Conservation (phyloP, 37 sponge, comb jelly and placozoan genomes). For the Halisarca cf. caerulea region DNA sequence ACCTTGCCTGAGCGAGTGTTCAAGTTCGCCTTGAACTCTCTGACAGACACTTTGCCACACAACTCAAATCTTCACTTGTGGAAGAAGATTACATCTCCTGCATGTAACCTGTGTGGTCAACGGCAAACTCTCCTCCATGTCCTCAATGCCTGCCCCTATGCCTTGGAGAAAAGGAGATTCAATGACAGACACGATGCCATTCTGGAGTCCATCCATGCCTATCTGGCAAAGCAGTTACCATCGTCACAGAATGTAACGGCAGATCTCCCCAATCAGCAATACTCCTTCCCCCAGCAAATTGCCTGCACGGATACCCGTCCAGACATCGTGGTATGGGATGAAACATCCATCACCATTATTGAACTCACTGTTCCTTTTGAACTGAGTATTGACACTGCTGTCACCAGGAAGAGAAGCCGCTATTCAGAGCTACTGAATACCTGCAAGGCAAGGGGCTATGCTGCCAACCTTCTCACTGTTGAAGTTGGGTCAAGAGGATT, state of each 20-base stretch:
- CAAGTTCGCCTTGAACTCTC: conserved; percentile 29
- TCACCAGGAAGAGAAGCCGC: not conserved
- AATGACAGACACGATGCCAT: not conserved
- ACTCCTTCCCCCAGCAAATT: conserved; percentile 5
- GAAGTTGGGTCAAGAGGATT: conserved; percentile 30
- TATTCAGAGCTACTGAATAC: not conserved
- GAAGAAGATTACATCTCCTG: conserved; percentile 7
- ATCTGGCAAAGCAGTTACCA: not conserved
- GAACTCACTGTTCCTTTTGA: conserved; percentile 29
- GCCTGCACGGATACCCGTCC: not conserved
- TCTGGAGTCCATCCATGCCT: not conserved
- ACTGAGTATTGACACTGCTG: not conserved
- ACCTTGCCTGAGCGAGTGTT: not conserved
- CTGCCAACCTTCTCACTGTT: not conserved
- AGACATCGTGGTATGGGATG: conserved; percentile 1
- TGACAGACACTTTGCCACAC: conserved; percentile 29
- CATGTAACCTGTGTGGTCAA: conserved; percentile 26
- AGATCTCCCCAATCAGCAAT: conserved; percentile 7
- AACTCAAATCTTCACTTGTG: conserved; percentile 21
- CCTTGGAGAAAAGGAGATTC: not conserved
- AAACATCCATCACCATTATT: not conserved
- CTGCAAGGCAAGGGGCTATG: not conserved
- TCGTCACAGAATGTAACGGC: not conserved
- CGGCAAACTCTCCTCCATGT: conserved; percentile 9
- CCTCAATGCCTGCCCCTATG: conserved; percentile 6